Evolutionary conservation across 2,113 vertebrate genomes (phyloP), one percentile per base, ranked within the genome.

Genomic region (Cyanoramphus novaezelandiae): DNA sequence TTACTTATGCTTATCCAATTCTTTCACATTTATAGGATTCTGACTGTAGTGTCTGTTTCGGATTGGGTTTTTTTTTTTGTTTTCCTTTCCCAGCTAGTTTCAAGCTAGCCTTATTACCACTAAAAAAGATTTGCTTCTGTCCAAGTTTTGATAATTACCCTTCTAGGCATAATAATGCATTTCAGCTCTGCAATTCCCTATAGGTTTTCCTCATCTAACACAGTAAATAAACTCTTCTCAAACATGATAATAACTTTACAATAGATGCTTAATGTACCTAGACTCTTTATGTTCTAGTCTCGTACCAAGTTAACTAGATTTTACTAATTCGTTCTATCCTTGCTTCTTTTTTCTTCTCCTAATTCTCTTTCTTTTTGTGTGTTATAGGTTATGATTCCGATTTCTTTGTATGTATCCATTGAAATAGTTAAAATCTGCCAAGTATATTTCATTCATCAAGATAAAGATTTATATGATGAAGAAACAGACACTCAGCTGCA

Each of bases 361-460:
- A 91, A 91, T 92, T 75, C 13, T 72, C 24, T 79, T 43, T 75
- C 17, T 49, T 72, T 92, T 94, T 90, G 8, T 96, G 13, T 88
- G 50, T 97, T 92, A 28, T 65, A 99, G 99, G 98, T 99, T 93
- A 96, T 99, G 98, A 99, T 99, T 95, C 99, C 99, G 31, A 99
- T 99, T 97, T 99, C 99, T 74, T 98, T 99, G 31, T 99, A 99
- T 31, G 99, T 99, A 88, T 99, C 99, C 72, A 99, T 99, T 93
- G 99, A 99, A 98, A 99, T 99, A 28, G 99, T 99, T 80, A 99
- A 99, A 97, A 98, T 99, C 68, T 99, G 99, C 96, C 99, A 99
- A 93, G 99, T 99, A 4, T 99, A 99, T 95, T 99, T 99, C 97
- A 99, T 99, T 97, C 98, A 99, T 97, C 99, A 99, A 97, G 99